phyloP scores from a whole-genome alignment of 2,113 vertebrate genomes.

The Phasianus colchicus region DNA sequence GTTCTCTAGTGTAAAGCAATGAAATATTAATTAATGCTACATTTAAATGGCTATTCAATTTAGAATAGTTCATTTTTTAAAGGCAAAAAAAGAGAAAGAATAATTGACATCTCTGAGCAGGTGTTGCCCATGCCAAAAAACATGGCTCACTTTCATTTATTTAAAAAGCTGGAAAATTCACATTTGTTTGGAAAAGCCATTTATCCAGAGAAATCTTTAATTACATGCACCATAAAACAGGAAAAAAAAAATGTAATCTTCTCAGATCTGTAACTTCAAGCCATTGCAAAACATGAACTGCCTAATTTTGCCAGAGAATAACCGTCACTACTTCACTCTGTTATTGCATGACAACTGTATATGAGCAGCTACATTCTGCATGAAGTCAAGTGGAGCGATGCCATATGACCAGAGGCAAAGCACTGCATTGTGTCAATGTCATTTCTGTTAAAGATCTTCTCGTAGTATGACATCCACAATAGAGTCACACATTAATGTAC shows the following conservation, averaged over 20 bases:
- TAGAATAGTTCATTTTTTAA: constrained; percentile 61
- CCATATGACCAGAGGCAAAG: constrained; percentile 50
- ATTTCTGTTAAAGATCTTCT: constrained; percentile 33
- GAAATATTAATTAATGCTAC: constrained; percentile 78
- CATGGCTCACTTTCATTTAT: neutral
- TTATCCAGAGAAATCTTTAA: constrained; percentile 52
- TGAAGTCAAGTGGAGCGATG: constrained; percentile 13
- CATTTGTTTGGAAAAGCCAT: constrained; percentile 1
- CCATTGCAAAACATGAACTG: neutral
- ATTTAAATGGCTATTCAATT: constrained; percentile 73
- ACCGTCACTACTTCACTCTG: neutral
- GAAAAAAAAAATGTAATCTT: constrained; percentile 13
- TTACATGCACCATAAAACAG: constrained; percentile 57
- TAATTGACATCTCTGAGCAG: constrained; percentile 40
- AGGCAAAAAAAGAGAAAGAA: constrained; percentile 56
- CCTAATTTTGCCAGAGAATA: constrained; percentile 29
- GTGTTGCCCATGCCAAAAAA: neutral
- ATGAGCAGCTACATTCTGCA: constrained; percentile 17
- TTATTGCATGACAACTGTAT: constrained; percentile 13
- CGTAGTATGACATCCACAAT: constrained; percentile 23
- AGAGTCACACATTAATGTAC: neutral
- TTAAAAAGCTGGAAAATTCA: constrained; percentile 16
- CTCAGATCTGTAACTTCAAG: constrained; percentile 46
- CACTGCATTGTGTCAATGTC: constrained; percentile 36
- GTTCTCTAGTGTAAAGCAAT: constrained; percentile 62